Evolutionary conservation across 2,888 invertebrate species (phyloP), one percentile per base, ranked within the genome.

Genomic region (Clitarchus hookeri): DNA sequence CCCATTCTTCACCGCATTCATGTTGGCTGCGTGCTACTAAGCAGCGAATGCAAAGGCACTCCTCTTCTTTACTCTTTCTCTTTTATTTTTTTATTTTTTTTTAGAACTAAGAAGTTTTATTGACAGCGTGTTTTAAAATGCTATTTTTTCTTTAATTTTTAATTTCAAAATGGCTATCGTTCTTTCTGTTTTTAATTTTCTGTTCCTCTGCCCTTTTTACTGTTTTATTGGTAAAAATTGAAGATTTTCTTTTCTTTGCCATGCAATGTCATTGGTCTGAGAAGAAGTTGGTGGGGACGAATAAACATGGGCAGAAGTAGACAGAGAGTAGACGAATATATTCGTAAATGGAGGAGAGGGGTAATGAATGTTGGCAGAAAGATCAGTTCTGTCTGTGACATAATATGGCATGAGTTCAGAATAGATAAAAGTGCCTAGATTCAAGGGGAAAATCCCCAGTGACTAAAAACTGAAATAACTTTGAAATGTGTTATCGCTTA

Each of bases 341-440:
- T n/a, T n/a, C 54, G 3, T 25, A 27, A 11, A 44, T 85, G 65
- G 26, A 26, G 25, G 65, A 36, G 65, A 26, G 9, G 23, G 27
- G 25, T n/a, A 25, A 26, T 9, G 12, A 27, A 19, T 79, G 79
- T 12, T n/a, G 79, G 79, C 79, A 79, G 79, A n/a, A 79, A 23
- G 79, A 23, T 79, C 79, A 79, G 79, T 11, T 79, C 79, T 79
- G 79, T 79, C 12, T 79, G 26, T 79, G 79, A 79, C n/a, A n/a
- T n/a, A 0, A 27, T 11, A 79, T 79, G 79, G 79, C 12, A 79
- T 79, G 79, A 3, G 23, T n/a, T 79, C 79, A 79, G 79, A 6
- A n/a, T 79, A 12, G 25, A 6, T 79, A 25, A 79, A 79, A 19
- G 23, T n/a, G 27, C 23, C 79, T n/a, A 9, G 26, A 11, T 79